A percentile compares a stretch with the other conserved stretches of the same genome.
phyloP scores from a whole-genome alignment of 1,140 invertebrate species.

The Arion vulgaris region DNA sequence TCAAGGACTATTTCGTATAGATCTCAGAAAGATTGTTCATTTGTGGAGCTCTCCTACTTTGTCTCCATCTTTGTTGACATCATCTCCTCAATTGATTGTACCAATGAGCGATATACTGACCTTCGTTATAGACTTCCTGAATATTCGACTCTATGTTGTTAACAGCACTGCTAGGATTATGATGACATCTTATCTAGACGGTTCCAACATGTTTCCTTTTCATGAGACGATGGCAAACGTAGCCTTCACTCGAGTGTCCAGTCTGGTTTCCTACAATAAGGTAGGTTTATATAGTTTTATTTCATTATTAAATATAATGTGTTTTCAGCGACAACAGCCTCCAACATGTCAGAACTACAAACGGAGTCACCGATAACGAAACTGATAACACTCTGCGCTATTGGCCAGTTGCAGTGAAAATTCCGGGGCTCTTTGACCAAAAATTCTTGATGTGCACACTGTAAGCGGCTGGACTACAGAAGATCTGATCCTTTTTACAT shows the following conservation, averaged over 20 bases:
- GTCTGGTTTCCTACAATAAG: constrained; percentile 62
- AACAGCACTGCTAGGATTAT: constrained; percentile 81
- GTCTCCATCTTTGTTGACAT: neutral
- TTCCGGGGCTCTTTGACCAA: too few species aligned
- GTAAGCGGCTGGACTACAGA: too few species aligned
- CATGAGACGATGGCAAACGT: constrained; percentile 79
- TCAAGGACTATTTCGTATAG: constrained; percentile 84
- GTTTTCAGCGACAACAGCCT: too few species aligned
- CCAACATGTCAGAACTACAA: too few species aligned
- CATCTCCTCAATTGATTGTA: constrained; percentile 74
- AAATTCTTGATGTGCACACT: too few species aligned
- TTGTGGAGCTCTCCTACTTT: constrained; percentile 70
- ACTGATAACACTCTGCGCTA: too few species aligned
- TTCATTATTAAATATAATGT: too few species aligned
- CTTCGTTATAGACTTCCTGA: constrained; percentile 85
- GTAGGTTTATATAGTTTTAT: neutral
- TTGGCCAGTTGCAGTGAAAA: too few species aligned
- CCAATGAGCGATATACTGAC: constrained; percentile 78
- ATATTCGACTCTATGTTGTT: constrained; percentile 85
- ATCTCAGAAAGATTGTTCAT: constrained; percentile 82
- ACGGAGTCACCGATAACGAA: too few species aligned
- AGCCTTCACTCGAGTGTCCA: constrained; percentile 48
- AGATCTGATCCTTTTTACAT: too few species aligned
- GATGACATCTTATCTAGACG: constrained; percentile 85
- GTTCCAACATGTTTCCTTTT: constrained; percentile 82